phyloP scores from a whole-genome alignment of 2,888 invertebrate genomes.

The Orthonychiurus folsomi region DNA sequence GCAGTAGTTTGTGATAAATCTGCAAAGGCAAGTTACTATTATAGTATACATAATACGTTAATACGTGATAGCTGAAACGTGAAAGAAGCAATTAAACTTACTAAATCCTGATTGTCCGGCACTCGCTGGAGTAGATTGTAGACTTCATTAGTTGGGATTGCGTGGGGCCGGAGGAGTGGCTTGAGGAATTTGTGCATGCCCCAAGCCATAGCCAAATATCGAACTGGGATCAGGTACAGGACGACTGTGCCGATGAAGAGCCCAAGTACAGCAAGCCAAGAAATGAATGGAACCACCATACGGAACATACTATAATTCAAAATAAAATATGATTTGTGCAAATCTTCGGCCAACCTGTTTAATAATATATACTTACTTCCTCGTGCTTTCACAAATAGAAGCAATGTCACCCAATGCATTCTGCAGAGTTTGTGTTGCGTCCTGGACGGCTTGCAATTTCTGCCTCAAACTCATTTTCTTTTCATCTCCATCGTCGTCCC shows the following conservation, averaged over 20 bases:
- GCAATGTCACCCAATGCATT: slow-evolving; percentile 90
- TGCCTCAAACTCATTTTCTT: slow-evolving; percentile 93
- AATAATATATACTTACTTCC: slow-evolving; percentile 61
- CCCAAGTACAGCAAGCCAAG: slow-evolving; percentile 35
- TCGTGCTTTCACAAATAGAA: slow-evolving; percentile 83
- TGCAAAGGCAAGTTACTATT: no score
- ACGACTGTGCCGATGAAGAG: slow-evolving; percentile 35
- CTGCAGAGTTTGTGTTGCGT: slow-evolving; percentile 93
- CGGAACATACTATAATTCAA: slow-evolving; percentile 31
- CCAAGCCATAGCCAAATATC: slow-evolving; percentile 40
- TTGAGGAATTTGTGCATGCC: slow-evolving; percentile 38
- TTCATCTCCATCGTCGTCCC: slow-evolving; percentile 84
- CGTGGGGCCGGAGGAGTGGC: slow-evolving; percentile 35
- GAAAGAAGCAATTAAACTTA: no score
- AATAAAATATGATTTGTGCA: slow-evolving; percentile 3
- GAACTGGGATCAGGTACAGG: slow-evolving; percentile 36
- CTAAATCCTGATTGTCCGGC: slow-evolving; percentile 39
- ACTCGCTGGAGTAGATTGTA: slow-evolving; percentile 38
- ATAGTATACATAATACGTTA: no score
- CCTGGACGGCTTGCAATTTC: slow-evolving; percentile 87
- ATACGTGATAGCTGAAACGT: no score
- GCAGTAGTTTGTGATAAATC: slow-evolving; percentile 29
- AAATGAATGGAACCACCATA: slow-evolving; percentile 39
- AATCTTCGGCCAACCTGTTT: no score
- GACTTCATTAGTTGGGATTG: slow-evolving; percentile 38